phyloP scores from a whole-genome alignment of 2,113 vertebrate genomes.

The Menura novaehollandiae region DNA sequence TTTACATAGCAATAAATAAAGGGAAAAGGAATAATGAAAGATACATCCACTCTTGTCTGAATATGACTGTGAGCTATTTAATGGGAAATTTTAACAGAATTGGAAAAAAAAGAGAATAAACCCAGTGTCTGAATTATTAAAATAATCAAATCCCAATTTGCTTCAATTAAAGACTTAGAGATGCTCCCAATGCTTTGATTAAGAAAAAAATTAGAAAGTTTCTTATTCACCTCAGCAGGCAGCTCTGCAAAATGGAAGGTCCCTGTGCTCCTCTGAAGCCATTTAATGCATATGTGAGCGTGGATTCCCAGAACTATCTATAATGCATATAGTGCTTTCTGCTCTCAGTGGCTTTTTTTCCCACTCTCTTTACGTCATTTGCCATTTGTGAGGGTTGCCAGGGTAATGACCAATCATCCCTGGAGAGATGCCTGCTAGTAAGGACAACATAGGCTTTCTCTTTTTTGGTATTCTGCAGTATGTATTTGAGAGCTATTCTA shows the following conservation, averaged over 20 bases:
- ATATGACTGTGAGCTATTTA: background rate
- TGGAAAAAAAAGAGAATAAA: background rate
- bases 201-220: slow-evolving; percentile 41
- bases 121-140: background rate
- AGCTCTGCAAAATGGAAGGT: slow-evolving; percentile 45
- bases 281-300: slow-evolving; percentile 69
- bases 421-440: slow-evolving; percentile 82
- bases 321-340: slow-evolving; percentile 80
- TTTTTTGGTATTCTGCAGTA: slow-evolving; percentile 77
- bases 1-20: background rate
- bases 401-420: slow-evolving; percentile 87
- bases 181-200: slow-evolving; percentile 17
- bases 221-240: slow-evolving; percentile 30
- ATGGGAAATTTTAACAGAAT: background rate
- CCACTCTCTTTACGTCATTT: slow-evolving; percentile 90
- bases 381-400: slow-evolving; percentile 89
- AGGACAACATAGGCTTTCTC: slow-evolving; percentile 80
- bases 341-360: slow-evolving; percentile 81
- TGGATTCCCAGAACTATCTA: slow-evolving; percentile 78
- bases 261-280: slow-evolving; percentile 71
- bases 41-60: background rate
- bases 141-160: slow-evolving; percentile 2
- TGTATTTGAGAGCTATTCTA: slow-evolving; percentile 69
- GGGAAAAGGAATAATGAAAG: background rate
- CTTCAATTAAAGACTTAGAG: slow-evolving; percentile 39